Evolutionary conservation across 2,888 invertebrate genomes (phyloP).

Genomic region (Leptarthrus brevirostris): DNA sequence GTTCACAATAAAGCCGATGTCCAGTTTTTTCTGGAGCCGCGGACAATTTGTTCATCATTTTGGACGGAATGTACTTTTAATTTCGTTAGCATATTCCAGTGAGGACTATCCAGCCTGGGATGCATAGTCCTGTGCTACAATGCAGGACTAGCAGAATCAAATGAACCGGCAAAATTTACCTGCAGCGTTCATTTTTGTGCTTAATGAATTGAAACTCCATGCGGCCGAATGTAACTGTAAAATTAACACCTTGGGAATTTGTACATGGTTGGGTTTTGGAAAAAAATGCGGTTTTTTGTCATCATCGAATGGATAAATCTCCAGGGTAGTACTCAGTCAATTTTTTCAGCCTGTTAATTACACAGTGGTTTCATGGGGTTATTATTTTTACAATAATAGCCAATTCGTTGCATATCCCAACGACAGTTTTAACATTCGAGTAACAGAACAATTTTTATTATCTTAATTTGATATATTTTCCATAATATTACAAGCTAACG

Average conservation of each 20-base stretch:
- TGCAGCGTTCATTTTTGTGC: constrained; percentile 23
- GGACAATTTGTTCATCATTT: constrained; percentile 45
- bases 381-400: not conserved
- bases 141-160: not conserved
- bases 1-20: not conserved
- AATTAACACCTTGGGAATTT: constrained; percentile 44
- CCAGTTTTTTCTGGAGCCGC: constrained; percentile 6
- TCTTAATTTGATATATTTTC: too few relatives aligned
- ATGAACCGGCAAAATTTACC: constrained; percentile 1
- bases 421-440: too few relatives aligned
- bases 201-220: constrained; percentile 44
- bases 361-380: not conserved
- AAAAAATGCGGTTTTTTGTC: constrained; percentile 30
- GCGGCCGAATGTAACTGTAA: constrained; percentile 35
- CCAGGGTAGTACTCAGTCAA: not conserved
- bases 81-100: constrained; percentile 34
- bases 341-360: not conserved
- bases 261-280: constrained; percentile 7
- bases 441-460: too few relatives aligned
- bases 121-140: not conserved
- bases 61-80: constrained; percentile 42
- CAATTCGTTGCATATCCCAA: not conserved
- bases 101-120: not conserved
- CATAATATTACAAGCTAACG: too few relatives aligned
- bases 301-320: constrained; percentile 33